Base-by-base conservation (phyloP, 1,140 invertebrate genomes). In the Diuraphis noxia region DNA sequence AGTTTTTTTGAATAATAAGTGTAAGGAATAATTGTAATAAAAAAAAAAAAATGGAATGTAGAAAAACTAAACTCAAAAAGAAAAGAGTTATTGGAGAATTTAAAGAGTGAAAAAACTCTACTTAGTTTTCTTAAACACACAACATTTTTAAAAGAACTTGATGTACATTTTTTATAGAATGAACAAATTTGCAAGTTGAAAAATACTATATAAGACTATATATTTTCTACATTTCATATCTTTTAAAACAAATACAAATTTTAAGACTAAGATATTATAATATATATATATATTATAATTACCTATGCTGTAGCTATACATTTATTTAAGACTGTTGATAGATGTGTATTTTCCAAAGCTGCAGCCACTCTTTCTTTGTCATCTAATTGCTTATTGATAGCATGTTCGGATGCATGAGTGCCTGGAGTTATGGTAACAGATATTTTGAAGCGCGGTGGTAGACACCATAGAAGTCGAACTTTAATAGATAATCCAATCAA, bases 371-470 rank as follows among this genome's bases (percentile, higher is more conserved):
- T 94, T 95, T 99, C 99, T 94, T 99, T 99, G 93, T 99, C 99
- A 1, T 97, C 98, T 36, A 99, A 94, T 93, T 99, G 99, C 93
- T 99, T 99, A 94, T 99, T 99, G 2, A 99, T 97, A 43, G 98
- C 97, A 92, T 95, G 94, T 93, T 99, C 99, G 0, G 98, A 98
- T 56, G 96, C 95, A 94, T 99, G 99, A 2, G 97, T 97, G 23
- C 99, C 99, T 13, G 98, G 98, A 3, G 97, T 96, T 2, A 99
- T 98, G 93, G 96, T 95, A 1, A 99, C 98, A 85, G 95, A 96
- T 10, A 99, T 97, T 95, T 99, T 98, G 93, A 98, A 98, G 88
- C 97, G 95, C 79, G 96, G 93, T 1, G 99, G 98, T 49, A 99
- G 94, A 23, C 97, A 96, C 92, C 98, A 94, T 34, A 99, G 94